Base-by-base conservation (phyloP, 23 tunicate species). In the Clavelina lepadiformis region DNA sequence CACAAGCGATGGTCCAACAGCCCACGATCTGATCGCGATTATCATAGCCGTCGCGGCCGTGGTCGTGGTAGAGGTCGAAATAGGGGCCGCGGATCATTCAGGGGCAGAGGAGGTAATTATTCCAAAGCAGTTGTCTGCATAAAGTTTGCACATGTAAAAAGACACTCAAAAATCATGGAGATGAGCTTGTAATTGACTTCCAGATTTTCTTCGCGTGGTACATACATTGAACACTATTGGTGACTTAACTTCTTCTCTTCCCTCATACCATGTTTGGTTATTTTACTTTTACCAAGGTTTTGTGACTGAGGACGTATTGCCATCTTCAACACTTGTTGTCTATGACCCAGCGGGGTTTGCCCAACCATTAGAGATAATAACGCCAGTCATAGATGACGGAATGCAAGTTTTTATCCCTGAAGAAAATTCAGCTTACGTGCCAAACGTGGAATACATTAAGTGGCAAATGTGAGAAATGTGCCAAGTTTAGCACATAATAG, bases 401-500 rank as follows among this genome's bases (percentile, higher is more conserved):
- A 56, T 31, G 15, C 81, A 19, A 2, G 29, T 82, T 37, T 61
- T 58, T 38, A 41, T 44, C 41, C 36, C 73, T 2, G 76, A 68
- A 13, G 81, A 72, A 25, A 35, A 24, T 51, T 19, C 8, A 54
- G 36, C 31, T 34, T 73, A 57, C 19, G 51, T 36, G 8, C 70
- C 69, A 3, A 75, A 75, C 38, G 66, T 79, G 49, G 95, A 86
- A 51, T 77, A 76, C 71, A 82, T 78, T 35, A 71, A 53, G 36
- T 86, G 95, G 95, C 95, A 86, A 56, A 86, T 86, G 95, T 86
- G 65, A 86, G 81, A 41, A 41, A n/a, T n/a, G n/a, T n/a, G n/a
- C n/a, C n/a, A n/a, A n/a, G n/a, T n/a, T n/a, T n/a, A n/a, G n/a
- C n/a, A n/a, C n/a, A n/a, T n/a, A n/a, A n/a, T n/a, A n/a, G n/a